Evolutionary conservation across 2,888 invertebrate genomes (phyloP), one percentile per base, ranked within the genome.

Genomic region (Leptarthrus brevirostris): DNA sequence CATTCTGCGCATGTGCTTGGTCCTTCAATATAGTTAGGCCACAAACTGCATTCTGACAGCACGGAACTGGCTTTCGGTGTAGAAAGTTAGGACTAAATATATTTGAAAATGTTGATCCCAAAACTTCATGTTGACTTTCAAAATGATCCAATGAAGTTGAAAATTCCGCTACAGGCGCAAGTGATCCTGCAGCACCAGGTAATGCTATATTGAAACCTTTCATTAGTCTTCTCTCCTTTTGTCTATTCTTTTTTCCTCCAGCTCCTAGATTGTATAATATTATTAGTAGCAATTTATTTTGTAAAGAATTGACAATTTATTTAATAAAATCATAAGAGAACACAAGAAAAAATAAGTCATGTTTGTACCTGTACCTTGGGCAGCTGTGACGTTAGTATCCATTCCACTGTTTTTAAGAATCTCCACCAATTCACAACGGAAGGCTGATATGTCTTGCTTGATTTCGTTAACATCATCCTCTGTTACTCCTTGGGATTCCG

Each of bases 381-480:
- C 93, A 78, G 92, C 91, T 22, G 93, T 92, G 0, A 93, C 93
- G 77, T 93, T 92, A 0, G 94, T 95, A 85, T 95, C 95, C 95
- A 96, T 96, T 81, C 97, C 97, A 78, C 96, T 96, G 86, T 95
- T 95, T 83, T 95, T 94, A 77, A 98, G 89, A 80, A 98, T 97
- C 87, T 98, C 98, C 73, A 98, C 93, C 52, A 98, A 89, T 86
- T 98, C 98, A 87, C 95, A 98, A 78, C 98, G 92, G 88, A 98
- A 98, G 24, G 98, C 96, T 77, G 96, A 97, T 79, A 98, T 97
- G 86, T 98, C 98, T 86, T 98, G 98, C 85, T 98, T 98, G 83
- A 98, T 97, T 88, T 98, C 98, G 87, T 98, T 98, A 76, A 98
- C 96, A 86, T 98, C 98, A 84, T 98, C 98, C 86, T 98, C 98